A percentile compares a stretch with the other conserved stretches of the same genome.
phyloP scores from a whole-genome alignment of 2,797 vertebrate species.

The Pseudomugil gertrudae region DNA sequence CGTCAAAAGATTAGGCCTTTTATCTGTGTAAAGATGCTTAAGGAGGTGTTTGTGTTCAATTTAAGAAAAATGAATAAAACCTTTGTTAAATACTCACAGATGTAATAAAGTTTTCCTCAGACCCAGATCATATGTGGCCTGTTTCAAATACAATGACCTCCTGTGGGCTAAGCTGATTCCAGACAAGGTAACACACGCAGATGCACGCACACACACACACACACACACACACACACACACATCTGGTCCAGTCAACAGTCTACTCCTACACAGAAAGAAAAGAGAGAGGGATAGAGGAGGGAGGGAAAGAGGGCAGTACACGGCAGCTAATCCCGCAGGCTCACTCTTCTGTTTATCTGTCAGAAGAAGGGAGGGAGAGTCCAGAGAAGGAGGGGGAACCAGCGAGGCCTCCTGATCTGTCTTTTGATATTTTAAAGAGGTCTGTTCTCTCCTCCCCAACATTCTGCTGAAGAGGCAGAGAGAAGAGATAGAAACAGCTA shows the following conservation, averaged over 20 bases:
- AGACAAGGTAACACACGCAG: conserved; percentile 70
- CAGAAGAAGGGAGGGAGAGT: conserved; percentile 65
- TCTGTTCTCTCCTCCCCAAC: conserved; percentile 79
- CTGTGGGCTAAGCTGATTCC: conserved; percentile 70
- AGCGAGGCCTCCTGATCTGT: conserved; percentile 77
- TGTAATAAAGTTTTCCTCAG: conserved; percentile 69
- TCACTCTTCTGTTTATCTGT: conserved; percentile 78
- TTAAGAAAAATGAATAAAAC: conserved; percentile 23
- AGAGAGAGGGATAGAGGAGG: conserved; percentile 68
- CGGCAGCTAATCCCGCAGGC: conserved; percentile 75
- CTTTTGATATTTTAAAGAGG: conserved; percentile 87
- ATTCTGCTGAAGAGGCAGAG: conserved; percentile 53
- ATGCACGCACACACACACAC: conserved; percentile 38
- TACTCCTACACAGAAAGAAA: conserved; percentile 67
- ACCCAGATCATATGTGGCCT: conserved; percentile 53
- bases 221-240: conserved; percentile 45
- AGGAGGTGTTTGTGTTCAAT: conserved; percentile 18
- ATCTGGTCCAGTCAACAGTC: conserved; percentile 65
- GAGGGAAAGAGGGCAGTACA: conserved; percentile 57
- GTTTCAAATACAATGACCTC: conserved; percentile 71
- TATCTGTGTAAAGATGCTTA: conserved; percentile 10
- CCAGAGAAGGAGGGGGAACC: conserved; percentile 58
- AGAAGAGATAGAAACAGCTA: conserved; percentile 54
- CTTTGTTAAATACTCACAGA: conserved; percentile 53
- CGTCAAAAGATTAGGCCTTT: neutral